phyloP scores from a whole-genome alignment of 2,113 vertebrate genomes.

The Tachysurus vachellii region DNA sequence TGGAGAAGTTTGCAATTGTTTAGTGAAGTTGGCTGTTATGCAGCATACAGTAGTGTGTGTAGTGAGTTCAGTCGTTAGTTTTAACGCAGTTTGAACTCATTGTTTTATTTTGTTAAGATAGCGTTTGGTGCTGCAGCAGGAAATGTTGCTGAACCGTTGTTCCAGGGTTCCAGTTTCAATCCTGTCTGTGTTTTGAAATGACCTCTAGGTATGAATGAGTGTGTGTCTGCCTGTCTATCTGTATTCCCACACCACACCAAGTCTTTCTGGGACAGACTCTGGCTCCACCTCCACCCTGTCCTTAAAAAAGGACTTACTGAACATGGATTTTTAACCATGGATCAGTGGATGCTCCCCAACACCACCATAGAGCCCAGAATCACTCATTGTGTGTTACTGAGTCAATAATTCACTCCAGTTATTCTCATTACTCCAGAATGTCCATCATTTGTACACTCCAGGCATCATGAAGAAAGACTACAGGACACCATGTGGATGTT shows the following conservation, averaged over 20 bases:
- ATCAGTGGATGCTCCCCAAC: background rate
- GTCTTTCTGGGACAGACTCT: background rate
- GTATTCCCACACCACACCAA: background rate
- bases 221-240: background rate
- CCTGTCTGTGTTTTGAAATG: background rate
- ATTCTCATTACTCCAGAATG: background rate
- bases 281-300: too few relatives aligned
- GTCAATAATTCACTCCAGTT: background rate
- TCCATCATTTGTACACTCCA: background rate
- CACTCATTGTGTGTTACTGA: background rate
- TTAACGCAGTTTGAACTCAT: background rate
- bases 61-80: background rate
- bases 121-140: background rate
- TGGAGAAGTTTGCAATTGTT: background rate
- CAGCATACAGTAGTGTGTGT: background rate
- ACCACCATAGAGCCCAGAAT: background rate
- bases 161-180: background rate
- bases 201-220: background rate
- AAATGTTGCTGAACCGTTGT: background rate
- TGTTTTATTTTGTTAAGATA: background rate
- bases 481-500: background rate
- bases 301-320: background rate
- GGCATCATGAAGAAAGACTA: background rate
- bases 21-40: conserved; percentile 7
- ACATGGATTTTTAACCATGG: background rate